Evolutionary conservation across 2,113 vertebrate genomes (phyloP).

Genomic region (Tiliqua scincoides): DNA sequence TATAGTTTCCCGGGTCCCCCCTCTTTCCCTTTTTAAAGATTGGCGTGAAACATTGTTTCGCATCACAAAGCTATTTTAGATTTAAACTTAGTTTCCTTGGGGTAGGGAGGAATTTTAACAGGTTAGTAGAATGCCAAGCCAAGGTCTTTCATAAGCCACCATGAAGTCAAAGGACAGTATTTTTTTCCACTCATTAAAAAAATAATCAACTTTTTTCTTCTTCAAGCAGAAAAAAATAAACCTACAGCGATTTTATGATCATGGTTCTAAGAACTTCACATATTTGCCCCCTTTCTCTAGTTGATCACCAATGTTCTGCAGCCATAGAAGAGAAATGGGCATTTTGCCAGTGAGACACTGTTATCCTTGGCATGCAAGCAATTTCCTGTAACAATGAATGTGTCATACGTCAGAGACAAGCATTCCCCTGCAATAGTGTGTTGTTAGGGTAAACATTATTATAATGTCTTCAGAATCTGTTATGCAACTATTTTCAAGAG

Average conservation of each 20-base stretch:
- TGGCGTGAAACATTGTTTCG: slow-evolving; percentile 21
- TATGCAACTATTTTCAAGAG: slow-evolving; percentile 17
- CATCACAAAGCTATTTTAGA: slow-evolving; percentile 30
- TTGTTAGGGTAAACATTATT: slow-evolving; percentile 31
- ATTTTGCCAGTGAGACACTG: slow-evolving; percentile 62
- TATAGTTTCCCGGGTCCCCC: too few species aligned
- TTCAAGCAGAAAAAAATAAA: background rate
- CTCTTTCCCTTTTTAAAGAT: too few species aligned
- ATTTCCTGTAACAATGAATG: slow-evolving; percentile 63
- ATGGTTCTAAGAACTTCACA: background rate
- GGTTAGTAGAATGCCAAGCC: background rate
- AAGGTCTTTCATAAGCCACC: background rate
- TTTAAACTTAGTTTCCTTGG: background rate
- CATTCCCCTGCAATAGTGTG: background rate
- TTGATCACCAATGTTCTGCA: background rate
- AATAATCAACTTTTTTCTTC: background rate
- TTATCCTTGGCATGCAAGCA: slow-evolving; percentile 61
- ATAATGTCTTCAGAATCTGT: background rate
- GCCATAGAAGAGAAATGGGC: slow-evolving; percentile 37
- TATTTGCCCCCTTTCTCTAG: background rate
- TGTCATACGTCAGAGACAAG: slow-evolving; percentile 54
- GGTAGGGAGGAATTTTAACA: background rate
- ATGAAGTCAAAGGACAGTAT: background rate
- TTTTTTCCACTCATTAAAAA: background rate
- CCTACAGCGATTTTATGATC: background rate